Evolutionary conservation across 2,113 vertebrate genomes (phyloP), one percentile per base, ranked within the genome.

Genomic region (Donacobius atricapilla): DNA sequence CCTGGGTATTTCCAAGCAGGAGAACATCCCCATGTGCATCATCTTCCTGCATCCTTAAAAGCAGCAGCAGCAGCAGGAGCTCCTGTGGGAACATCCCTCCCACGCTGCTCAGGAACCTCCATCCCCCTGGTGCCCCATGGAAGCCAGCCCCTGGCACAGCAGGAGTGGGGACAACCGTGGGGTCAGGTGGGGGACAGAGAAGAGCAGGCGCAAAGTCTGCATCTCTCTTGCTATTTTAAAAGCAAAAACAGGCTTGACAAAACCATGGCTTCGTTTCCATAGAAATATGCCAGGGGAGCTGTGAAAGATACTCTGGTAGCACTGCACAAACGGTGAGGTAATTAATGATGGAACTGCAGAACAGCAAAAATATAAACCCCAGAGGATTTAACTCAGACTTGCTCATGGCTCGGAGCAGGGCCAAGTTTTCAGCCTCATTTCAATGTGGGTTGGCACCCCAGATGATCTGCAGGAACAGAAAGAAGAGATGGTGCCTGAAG

Each of bases 221-320:
- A 13, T 24, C 31, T 44, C 75, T 56, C 7, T 3, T 8, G 1
- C 42, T 80, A 6, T 68, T 91, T 70, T 20, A 78, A 82, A 90
- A 84, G 69, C 40, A 40, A 86, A 94, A 45, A 1, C 56, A 80
- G 45, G 31, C 69, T 27, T 65, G 63, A 61, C 57, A 85, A 76
- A 80, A 33, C 28, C 65, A 44, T 0, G 2, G 78, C 37, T 53
- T 48, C 1, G 73, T 95, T 95, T 94, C 93, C 87, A 95, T 82
- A 91, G 95, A 91, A 84, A 95, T 87, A 33, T n/a, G 65, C 57
- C 70, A 84, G 70, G 89, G 89, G 80, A 96, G 66, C 88, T 78
- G 65, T 53, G 91, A 40, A 83, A 65, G 58, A 70, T 22, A 71
- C 54, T 50, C 69, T 56, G 90, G 66, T 70, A 95, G 48, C 1